These are phyloP conservation scores for Xiphophorus couchianus DNA, from an alignment of 2,113 vertebrate genomes.

Conservation along the genomic window DNA sequence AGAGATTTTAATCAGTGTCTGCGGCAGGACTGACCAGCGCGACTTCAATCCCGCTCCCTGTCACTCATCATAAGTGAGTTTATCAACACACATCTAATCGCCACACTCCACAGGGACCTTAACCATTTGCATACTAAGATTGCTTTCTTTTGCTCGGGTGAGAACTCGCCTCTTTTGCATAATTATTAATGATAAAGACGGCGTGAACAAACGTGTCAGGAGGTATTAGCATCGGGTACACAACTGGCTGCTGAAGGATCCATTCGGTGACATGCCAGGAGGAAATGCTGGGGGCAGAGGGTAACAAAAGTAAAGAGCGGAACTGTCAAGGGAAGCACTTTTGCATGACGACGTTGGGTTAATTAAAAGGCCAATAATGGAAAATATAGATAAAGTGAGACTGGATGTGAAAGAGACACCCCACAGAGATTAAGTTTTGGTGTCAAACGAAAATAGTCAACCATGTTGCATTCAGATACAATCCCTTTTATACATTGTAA, in stretches of 20 bases:
- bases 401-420: constrained; percentile 13
- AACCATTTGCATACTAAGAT: constrained; percentile 92
- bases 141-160: constrained; percentile 88
- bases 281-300: constrained; percentile 49
- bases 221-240: constrained; percentile 81
- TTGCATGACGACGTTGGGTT: constrained; percentile 51
- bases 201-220: constrained; percentile 87
- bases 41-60: constrained; percentile 88
- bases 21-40: constrained; percentile 78
- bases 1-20: constrained; percentile 83
- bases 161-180: constrained; percentile 86
- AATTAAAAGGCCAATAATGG: constrained; percentile 53
- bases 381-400: constrained; percentile 13
- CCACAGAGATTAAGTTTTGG: constrained; percentile 19
- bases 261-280: constrained; percentile 40
- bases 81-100: constrained; percentile 87
- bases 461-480: constrained; percentile 6
- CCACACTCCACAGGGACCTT: constrained; percentile 84
- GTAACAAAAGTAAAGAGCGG: constrained; percentile 23
- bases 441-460: not conserved
- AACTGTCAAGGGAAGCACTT: constrained; percentile 50
- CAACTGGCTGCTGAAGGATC: constrained; percentile 67
- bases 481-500: too few relatives aligned
- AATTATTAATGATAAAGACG: constrained; percentile 90
- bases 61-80: constrained; percentile 91